Conservation (phyloP, 2,797 vertebrate genomes). For the Poecilia wingei region DNA sequence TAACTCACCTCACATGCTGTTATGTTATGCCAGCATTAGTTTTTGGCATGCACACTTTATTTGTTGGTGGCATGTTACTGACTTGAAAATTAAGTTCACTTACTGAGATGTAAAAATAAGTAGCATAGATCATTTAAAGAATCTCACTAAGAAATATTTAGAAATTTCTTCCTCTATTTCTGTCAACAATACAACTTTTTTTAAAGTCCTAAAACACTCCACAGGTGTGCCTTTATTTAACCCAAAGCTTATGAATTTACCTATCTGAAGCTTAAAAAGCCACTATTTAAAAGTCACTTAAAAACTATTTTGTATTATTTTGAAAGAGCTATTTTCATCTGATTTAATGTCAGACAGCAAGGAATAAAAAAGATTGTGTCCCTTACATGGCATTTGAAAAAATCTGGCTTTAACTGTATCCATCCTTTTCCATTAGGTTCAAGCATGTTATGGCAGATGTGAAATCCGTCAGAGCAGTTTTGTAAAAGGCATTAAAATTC, state of each 20-base stretch:
- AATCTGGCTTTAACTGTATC: constrained; percentile 20
- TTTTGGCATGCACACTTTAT: background rate
- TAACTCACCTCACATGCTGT: constrained; percentile 23
- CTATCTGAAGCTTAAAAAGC: background rate
- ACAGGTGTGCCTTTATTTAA: background rate
- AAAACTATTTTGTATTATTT: background rate
- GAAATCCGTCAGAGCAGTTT: constrained; percentile 73
- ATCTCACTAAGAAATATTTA: background rate
- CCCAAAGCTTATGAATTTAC: background rate
- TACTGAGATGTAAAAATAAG: background rate
- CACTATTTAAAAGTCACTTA: background rate
- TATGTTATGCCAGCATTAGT: constrained; percentile 31
- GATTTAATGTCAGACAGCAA: background rate
- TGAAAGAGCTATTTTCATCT: background rate
- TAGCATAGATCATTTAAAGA: background rate
- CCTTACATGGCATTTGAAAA: background rate
- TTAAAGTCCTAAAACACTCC: background rate
- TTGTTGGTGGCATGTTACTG: background rate
- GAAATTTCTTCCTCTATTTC: background rate
- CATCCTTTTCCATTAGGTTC: constrained; percentile 26
- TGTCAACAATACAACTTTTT: background rate
- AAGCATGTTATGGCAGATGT: constrained; percentile 66
- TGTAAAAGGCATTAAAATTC: constrained; percentile 80
- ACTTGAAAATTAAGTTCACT: background rate
- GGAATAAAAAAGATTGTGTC: background rate